These are phyloP conservation scores for Elaeidobius kamerunicus DNA, from an alignment of 2,888 invertebrate species.

Conservation along the genomic window DNA sequence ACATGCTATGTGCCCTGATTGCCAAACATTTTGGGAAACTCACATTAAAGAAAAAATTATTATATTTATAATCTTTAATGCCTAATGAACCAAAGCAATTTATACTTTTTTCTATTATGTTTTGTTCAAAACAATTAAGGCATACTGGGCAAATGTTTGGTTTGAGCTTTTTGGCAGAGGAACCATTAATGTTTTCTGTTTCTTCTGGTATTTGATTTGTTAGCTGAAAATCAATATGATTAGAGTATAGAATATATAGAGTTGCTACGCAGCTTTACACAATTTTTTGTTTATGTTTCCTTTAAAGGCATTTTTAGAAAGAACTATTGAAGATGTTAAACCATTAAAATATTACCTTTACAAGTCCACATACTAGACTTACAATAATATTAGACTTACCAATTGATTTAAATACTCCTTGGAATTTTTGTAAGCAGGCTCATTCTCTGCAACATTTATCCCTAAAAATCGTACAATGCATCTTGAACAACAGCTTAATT, in stretches of 20 bases:
- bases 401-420: slow-evolving; percentile 19
- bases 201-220: no score
- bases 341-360: no score
- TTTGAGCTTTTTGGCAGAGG: slow-evolving; percentile 51
- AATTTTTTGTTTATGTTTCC: neutral
- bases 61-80: slow-evolving; percentile 59
- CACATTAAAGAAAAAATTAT: slow-evolving; percentile 44
- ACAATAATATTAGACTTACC: slow-evolving; percentile 3
- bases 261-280: neutral
- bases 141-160: slow-evolving; percentile 64
- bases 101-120: slow-evolving; percentile 53
- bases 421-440: slow-evolving; percentile 21
- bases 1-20: slow-evolving; percentile 65
- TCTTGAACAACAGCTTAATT: slow-evolving; percentile 31
- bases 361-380: neutral
- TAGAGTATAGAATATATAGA: no score
- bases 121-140: slow-evolving; percentile 66
- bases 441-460: slow-evolving; percentile 24
- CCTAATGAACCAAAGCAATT: slow-evolving; percentile 53
- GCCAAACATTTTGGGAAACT: slow-evolving; percentile 67
- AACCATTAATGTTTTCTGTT: slow-evolving; percentile 7
- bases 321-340: neutral
- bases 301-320: neutral
- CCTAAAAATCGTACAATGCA: slow-evolving; percentile 34
- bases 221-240: slow-evolving; percentile 7